Evolutionary conservation across 1,140 invertebrate species (phyloP), one percentile per base, ranked within the genome.

Genomic region (Ips typographus): DNA sequence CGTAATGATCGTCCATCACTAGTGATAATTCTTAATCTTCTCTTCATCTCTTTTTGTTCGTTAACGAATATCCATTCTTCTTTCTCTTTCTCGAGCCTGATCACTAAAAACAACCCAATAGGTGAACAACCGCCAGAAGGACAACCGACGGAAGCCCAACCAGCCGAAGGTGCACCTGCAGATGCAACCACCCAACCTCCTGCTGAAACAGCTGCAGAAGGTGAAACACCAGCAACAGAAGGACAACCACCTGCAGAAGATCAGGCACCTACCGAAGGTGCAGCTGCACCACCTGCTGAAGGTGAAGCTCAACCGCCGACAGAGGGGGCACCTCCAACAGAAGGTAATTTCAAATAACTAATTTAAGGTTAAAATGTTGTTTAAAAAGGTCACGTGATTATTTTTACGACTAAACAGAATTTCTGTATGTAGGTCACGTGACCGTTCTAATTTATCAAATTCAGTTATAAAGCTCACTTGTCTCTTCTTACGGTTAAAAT

Each of bases 211-310:
- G 56, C 51, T 42, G 65, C 65, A n/a, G 65, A 68, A 61, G 65
- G 71, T 5, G n/a, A 67, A 56, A 37, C 65, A 51, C 66, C 59
- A 22, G 77, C 77, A 36, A 77, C 49, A 4, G 79, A 75, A 65
- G 77, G 72, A 47, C 74, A 73, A 8, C 82, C 79, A 39, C 76
- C 81, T 22, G 77, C 77, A 36, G 82, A 84, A 71, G 82, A 79
- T 77, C 80, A 79, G 68, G 78, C 78, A 61, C 83, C 80, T 77
- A 79, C 81, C 57, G 84, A 84, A 71, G 83, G 82, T 64, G 76
- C 77, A 62, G 76, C 79, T 68, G 82, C 83, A 76, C 80, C 79
- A 56, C 80, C 79, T 52, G 74, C 79, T 43, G 77, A 72, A 65
- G 76, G 68, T 36, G 74, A 76, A 60, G 47, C 42, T 38, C 40